A percentile compares a stretch with the other conserved stretches of the same genome.
phyloP scores from a whole-genome alignment of 1,140 invertebrate species.

The Drosophila subobscura region DNA sequence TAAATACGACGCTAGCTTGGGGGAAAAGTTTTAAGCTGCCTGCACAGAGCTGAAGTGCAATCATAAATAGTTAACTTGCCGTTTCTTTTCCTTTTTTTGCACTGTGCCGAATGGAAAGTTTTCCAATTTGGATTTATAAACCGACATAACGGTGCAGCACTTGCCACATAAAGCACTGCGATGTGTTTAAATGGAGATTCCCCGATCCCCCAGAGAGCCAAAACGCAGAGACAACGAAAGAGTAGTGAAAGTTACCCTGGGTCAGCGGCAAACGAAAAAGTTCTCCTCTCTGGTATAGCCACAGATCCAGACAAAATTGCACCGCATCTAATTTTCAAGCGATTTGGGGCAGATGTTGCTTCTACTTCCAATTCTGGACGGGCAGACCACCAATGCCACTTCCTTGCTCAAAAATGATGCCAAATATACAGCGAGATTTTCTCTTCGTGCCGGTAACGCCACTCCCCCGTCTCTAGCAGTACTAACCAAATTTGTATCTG shows the following conservation, averaged over 20 bases:
- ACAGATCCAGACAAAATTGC: constrained; percentile 12
- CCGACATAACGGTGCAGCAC: constrained; percentile 19
- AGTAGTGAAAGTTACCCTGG: constrained; percentile 3
- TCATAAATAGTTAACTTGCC: constrained; percentile 29
- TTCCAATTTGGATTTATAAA: constrained; percentile 65
- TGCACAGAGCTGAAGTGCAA: constrained; percentile 16
- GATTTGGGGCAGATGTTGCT: constrained; percentile 15
- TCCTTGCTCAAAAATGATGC: constrained; percentile 37
- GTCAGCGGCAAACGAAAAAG: constrained; percentile 8
- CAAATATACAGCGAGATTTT: constrained; percentile 40
- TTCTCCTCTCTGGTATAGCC: not conserved
- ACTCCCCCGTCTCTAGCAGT: constrained; percentile 1
- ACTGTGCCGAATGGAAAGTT: constrained; percentile 38
- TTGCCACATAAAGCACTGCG: constrained; percentile 1
- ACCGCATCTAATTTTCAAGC: constrained; percentile 40
- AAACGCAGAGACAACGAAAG: no score
- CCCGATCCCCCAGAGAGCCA: not conserved
- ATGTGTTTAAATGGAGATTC: constrained; percentile 2
- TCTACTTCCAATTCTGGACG: not conserved
- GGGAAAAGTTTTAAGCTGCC: constrained; percentile 39
- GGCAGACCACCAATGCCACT: constrained; percentile 9
- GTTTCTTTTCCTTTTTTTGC: constrained; percentile 5
- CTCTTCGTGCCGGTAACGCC: not conserved
- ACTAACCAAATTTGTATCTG: constrained; percentile 59
- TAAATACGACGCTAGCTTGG: not conserved